Evolutionary conservation across 1,140 invertebrate genomes (phyloP), one percentile per base, ranked within the genome.

Genomic region (Papilio glaucus): DNA sequence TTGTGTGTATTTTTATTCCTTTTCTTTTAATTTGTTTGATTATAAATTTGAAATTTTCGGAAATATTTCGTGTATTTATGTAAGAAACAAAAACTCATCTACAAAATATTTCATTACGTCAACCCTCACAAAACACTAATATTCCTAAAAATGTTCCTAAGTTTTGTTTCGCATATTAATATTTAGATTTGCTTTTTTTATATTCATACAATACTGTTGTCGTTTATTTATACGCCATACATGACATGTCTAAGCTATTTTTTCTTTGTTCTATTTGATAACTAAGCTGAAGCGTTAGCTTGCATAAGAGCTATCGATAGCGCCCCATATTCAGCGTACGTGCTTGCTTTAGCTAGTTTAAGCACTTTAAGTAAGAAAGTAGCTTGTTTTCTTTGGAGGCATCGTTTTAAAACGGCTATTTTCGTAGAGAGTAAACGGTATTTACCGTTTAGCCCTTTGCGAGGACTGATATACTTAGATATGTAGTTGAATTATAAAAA

Each of bases 311-410:
- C 49, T 57, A 57, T 57, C 49, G 49, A 57, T 57, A 57, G 18
- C 49, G 21, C 49, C 49, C 49, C 49, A 57, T 57, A 57, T 57
- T 57, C 49, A 57, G 49, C 49, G 49, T 57, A 57, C 49, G 49
- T 57, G 49, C 21, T 57, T 21, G 49, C 49, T 57, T 24, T 24
- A 57, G 49, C 49, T 57, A 57, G 49, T 57, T 57, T 57, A 24
- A 57, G 49, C 49, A 57, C 49, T 24, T 57, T 57, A 57, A 57
- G 49, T 57, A 57, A 57, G 49, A 57, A 57, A 57, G 49, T 57
- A 57, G 21, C 21, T 57, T 24, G 49, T 9, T 57, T 57, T 57
- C 24, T 57, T 57, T 57, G 49, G 49, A 24, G 21, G 21, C 18
- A 9, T 57, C 49, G 49, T 57, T 57, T 57, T 57, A 57, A 57